Evolutionary conservation across 2,888 invertebrate genomes (phyloP).

Genomic region (Melanchra persicariae): DNA sequence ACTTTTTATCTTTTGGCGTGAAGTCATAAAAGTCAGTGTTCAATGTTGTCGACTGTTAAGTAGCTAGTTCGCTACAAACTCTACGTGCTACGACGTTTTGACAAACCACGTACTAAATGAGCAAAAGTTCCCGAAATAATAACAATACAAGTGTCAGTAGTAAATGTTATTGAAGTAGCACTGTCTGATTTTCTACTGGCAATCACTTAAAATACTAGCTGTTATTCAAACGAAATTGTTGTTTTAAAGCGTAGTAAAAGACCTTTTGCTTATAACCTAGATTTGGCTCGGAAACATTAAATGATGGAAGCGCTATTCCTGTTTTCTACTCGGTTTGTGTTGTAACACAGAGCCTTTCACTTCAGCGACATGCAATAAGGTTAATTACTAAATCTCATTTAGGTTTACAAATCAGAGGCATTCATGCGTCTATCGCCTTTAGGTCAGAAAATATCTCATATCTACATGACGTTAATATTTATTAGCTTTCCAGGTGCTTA

Average conservation of each 20-base stretch:
- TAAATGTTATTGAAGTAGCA: no score
- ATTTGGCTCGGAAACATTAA: background rate
- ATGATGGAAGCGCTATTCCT: background rate
- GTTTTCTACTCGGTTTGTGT: constrained; percentile 2
- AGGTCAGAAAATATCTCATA: background rate
- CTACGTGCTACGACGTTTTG: background rate
- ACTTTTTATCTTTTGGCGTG: background rate
- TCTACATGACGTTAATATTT: constrained; percentile 5
- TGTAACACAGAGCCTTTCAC: constrained; percentile 20
- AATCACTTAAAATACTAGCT: no score
- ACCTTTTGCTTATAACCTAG: background rate
- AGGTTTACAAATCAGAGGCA: background rate
- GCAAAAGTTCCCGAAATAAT: no score
- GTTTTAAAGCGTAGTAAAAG: background rate
- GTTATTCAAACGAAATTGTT: no score
- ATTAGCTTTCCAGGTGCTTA: background rate
- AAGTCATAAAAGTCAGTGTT: background rate
- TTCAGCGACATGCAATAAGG: background rate
- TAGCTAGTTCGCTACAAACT: background rate
- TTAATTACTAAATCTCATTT: constrained; percentile 19
- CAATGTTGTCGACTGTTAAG: background rate
- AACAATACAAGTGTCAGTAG: no score
- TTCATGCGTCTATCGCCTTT: background rate
- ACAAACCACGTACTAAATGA: no score
- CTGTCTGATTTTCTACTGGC: no score